Conservation (phyloP, 2,113 vertebrate species). For the Hypomesus transpacificus region DNA sequence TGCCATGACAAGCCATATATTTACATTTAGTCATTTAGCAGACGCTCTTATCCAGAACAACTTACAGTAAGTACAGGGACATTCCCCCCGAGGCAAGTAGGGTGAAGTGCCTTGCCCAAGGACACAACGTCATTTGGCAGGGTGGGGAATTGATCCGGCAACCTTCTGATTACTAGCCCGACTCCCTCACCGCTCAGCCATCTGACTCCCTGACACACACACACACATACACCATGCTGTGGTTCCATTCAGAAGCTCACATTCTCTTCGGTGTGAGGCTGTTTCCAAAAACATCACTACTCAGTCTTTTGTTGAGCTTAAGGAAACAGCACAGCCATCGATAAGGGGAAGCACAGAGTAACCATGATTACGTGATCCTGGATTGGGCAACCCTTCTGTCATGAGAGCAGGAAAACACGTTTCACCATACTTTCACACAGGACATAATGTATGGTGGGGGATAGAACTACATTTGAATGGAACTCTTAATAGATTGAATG, state of each 20-base stretch:
- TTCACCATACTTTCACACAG: conserved; percentile 50
- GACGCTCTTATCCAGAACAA: too few species aligned
- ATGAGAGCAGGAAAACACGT: conserved; percentile 56
- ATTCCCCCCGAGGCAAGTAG: too few species aligned
- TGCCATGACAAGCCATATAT: conserved; percentile 1
- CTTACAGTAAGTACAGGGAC: too few species aligned
- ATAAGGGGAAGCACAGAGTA: background rate
- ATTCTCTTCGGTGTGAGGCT: background rate
- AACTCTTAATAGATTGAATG: background rate
- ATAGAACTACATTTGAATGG: background rate
- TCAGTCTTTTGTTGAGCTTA: background rate
- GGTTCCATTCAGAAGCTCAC: conserved; percentile 4
- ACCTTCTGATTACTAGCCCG: too few species aligned
- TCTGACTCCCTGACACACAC: too few species aligned
- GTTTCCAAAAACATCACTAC: background rate
- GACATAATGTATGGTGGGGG: conserved; percentile 1
- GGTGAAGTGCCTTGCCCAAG: too few species aligned
- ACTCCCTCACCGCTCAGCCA: too few species aligned
- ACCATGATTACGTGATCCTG: background rate
- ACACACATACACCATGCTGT: background rate
- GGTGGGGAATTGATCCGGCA: too few species aligned
- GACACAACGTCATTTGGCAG: too few species aligned
- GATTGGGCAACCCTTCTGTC: conserved; percentile 25
- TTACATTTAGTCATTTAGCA: too few species aligned
- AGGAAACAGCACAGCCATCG: background rate